Evolutionary conservation across 2,113 vertebrate genomes (phyloP).

Genomic region (Centrocercus urophasianus): DNA sequence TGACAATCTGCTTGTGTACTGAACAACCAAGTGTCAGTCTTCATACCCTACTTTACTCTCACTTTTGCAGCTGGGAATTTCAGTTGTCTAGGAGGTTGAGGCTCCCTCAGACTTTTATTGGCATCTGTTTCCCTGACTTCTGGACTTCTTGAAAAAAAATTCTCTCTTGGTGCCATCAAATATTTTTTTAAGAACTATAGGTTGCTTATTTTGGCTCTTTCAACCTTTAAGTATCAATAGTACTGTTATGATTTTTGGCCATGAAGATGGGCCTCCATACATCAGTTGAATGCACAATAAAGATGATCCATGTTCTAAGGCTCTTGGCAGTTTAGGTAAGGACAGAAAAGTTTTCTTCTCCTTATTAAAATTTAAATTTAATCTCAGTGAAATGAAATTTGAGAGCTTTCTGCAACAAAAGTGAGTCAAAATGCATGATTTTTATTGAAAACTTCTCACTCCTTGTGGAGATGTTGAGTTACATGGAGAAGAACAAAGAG

Average conservation of each 20-base stretch:
- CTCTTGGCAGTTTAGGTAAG: neutral
- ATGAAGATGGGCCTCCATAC: neutral
- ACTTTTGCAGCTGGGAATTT: neutral
- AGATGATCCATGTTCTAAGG: neutral
- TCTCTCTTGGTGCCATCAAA: neutral
- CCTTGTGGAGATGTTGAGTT: neutral
- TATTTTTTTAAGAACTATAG: neutral
- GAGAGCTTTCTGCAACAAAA: neutral
- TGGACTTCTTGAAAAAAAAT: neutral
- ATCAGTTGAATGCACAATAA: neutral
- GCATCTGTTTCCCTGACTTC: neutral
- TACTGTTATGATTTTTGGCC: neutral
- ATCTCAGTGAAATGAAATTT: neutral
- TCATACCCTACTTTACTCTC: neutral
- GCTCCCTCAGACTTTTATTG: neutral
- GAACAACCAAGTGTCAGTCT: neutral
- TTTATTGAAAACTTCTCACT: neutral
- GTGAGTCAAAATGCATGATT: neutral
- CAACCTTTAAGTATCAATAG: neutral
- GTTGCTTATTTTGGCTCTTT: conserved; percentile 28
- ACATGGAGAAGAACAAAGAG: neutral
- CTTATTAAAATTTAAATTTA: neutral
- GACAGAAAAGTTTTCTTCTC: neutral
- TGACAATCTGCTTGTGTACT: neutral
- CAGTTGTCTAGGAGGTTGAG: neutral